These are phyloP conservation scores for Acropternis orthonyx DNA, from an alignment of 2,797 vertebrate genomes.

Conservation along the genomic window DNA sequence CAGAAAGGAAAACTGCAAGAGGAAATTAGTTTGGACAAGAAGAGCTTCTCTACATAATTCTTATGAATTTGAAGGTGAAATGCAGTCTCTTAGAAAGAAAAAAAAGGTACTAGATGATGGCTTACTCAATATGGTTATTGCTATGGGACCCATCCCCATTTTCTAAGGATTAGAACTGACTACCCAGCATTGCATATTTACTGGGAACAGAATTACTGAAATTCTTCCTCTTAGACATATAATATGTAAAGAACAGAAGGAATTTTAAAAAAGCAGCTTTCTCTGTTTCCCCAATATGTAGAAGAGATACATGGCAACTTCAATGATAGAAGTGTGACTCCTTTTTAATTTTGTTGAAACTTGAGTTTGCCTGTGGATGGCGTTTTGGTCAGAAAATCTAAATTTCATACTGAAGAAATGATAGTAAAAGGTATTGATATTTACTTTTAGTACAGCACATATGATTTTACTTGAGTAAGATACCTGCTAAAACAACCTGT, in stretches of 20 bases:
- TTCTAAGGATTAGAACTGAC: slow-evolving; percentile 17
- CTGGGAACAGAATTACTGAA: not conserved
- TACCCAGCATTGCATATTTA: slow-evolving; percentile 4
- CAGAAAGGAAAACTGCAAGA: slow-evolving; percentile 42
- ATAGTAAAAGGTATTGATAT: not conserved
- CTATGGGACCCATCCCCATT: not conserved
- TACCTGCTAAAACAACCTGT: not conserved
- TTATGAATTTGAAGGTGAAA: slow-evolving; percentile 63
- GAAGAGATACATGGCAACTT: not conserved
- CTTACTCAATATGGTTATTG: slow-evolving; percentile 21
- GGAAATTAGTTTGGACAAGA: slow-evolving; percentile 54
- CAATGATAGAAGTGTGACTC: not conserved
- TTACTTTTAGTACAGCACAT: not conserved
- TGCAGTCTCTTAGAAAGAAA: slow-evolving; percentile 22
- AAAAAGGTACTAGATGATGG: not conserved
- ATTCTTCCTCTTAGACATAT: not conserved
- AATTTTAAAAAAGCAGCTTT: not conserved
- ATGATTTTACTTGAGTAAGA: not conserved
- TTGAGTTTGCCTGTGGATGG: not conserved
- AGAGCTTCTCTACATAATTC: slow-evolving; percentile 56
- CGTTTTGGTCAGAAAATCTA: not conserved
- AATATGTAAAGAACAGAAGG: not conserved
- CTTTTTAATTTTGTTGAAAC: not conserved
- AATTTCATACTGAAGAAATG: not conserved
- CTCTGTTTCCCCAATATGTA: not conserved